phyloP scores from a whole-genome alignment of 2,888 invertebrate species.

The Apamea crenata region DNA sequence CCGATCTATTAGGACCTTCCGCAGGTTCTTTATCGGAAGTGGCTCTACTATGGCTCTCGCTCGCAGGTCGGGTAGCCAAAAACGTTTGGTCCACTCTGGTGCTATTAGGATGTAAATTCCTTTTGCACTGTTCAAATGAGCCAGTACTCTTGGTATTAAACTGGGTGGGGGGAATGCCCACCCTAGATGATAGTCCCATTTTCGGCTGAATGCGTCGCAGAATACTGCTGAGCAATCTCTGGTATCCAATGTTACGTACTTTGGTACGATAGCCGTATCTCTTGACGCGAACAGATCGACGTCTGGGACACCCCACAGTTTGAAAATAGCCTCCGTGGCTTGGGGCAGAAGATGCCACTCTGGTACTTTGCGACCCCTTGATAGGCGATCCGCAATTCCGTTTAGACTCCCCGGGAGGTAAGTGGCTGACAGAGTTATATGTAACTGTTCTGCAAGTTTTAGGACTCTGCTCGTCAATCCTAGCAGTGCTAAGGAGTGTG shows the following conservation, averaged over 20 bases:
- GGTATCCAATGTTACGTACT: constrained; percentile 1
- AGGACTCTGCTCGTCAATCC: constrained; percentile 1
- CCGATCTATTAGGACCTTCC: constrained; percentile 3
- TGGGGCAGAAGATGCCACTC: constrained; percentile 9
- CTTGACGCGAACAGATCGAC: constrained; percentile 7
- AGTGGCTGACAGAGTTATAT: constrained; percentile 1
- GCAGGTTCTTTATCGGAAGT: neutral
- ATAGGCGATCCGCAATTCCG: constrained; percentile 3
- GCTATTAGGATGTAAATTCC: neutral
- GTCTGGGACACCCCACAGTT: constrained; percentile 2
- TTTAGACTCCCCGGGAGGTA: constrained; percentile 4
- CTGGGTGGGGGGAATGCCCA: neutral
- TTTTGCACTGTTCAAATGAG: neutral
- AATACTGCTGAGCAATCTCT: neutral
- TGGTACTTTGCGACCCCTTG: constrained; percentile 5
- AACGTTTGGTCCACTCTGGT: neutral
- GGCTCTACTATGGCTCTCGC: neutral
- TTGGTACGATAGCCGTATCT: constrained; percentile 6
- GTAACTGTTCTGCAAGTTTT: neutral
- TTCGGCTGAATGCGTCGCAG: neutral
- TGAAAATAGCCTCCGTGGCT: constrained; percentile 2
- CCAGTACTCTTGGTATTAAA: too few species aligned
- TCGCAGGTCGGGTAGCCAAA: neutral
- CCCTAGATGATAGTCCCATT: neutral
- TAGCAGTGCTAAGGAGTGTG: neutral